Base-by-base conservation (phyloP, 1,140 invertebrate genomes). In the Drosophila equinoxialis region DNA sequence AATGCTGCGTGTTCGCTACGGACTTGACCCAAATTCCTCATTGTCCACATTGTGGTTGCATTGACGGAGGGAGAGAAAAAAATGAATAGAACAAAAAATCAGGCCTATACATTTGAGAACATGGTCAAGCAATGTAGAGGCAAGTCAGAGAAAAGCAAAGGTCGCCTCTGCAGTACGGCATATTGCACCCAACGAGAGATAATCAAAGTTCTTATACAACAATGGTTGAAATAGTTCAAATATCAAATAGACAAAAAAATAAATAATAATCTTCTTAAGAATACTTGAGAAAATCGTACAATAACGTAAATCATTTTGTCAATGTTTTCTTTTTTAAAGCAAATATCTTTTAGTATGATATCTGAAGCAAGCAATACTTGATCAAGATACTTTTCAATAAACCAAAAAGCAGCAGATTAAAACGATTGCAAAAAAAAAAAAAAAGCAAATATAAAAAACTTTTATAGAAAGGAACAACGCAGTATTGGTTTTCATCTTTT, bases 1-100 rank as follows among this genome's bases (percentile, higher is more conserved):
- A 64, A 60, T 68, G 75, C 65, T 70, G 68, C 60, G 73, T 77
- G 65, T 68, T 37, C 45, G 54, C 65, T 65, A 26, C 68, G 67
- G 76, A 77, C 78, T 83, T 87, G 84, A 86, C 82, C 82, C 75
- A 76, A 77, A 86, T 86, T 64, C 64, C 35, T 59, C 51, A 42
- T 64, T 59, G 55, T 74, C 64, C 20, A 39, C 60, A 73, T 57
- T 72, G 55, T 33, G 26, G 14, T n/a, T 57, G 37, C 54, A 62
- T 10, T 41, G 65, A 59, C 58, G 60, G 30, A 61, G 42, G 4
- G 30, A 30, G 30, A 30, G 6, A 54, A 76, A 23, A 17, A 72
- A 61, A 63, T 60, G 67, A 59, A 65, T 30, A 6, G 30, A 30
- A 23, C 33, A 10, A 57, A 77, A 37, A 68, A 7, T 7, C 58